Conservation (phyloP, 2,797 vertebrate genomes). For the Macroramphosus scolopax region DNA sequence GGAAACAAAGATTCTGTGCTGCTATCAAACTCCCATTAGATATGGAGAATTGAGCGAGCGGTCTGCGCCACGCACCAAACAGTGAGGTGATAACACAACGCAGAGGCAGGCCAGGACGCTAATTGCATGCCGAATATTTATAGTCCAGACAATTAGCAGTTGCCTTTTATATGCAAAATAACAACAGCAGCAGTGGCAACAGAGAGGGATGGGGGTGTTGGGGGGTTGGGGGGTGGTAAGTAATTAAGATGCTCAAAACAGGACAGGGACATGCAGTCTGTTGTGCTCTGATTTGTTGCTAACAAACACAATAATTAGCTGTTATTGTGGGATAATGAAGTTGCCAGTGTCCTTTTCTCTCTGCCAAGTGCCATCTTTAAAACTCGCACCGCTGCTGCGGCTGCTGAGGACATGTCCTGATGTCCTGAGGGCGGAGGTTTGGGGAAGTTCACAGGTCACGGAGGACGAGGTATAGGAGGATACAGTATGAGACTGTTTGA, state of each 20-base stretch:
- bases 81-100: conserved; percentile 80
- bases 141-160: conserved; percentile 99
- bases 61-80: conserved; percentile 72
- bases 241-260: conserved; percentile 99
- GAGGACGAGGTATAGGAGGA: no score
- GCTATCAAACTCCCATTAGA: conserved; percentile 84
- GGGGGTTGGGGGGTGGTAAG: conserved; percentile 78
- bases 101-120: conserved; percentile 83
- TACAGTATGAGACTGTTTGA: no score
- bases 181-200: conserved; percentile 80
- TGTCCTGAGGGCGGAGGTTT: conserved; percentile 38
- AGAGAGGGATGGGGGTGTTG: conserved; percentile 61
- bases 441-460: conserved; percentile 66
- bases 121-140: conserved; percentile 99
- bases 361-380: conserved; percentile 77
- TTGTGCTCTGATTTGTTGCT: conserved; percentile 99
- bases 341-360: conserved; percentile 94
- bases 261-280: conserved; percentile 99
- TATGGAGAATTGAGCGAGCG: conserved; percentile 78
- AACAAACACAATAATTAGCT: conserved; percentile 99
- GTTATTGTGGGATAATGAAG: conserved; percentile 99
- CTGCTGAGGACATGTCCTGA: conserved; percentile 38
- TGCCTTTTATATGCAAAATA: conserved; percentile 99
- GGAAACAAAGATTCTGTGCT: conserved; percentile 76
- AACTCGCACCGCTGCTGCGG: conserved; percentile 53